phyloP scores from a whole-genome alignment of 2,888 invertebrate genomes.

The Cephus pulcher region DNA sequence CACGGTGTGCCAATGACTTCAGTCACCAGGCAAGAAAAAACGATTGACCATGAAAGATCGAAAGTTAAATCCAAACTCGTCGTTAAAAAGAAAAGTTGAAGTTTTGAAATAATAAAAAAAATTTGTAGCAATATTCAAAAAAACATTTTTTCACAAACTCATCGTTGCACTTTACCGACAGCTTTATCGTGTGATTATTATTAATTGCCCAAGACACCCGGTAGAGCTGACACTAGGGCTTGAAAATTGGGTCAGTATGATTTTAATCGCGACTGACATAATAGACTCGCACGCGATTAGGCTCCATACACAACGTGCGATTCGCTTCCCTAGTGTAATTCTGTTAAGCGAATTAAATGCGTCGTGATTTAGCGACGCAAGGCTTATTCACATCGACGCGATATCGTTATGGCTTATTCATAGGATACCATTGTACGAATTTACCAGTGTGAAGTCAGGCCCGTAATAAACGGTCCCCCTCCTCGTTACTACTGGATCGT shows the following conservation, averaged over 20 bases:
- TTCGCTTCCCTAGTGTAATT: not conserved
- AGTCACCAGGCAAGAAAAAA: not conserved
- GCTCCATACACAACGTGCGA: not conserved
- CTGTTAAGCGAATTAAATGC: not conserved
- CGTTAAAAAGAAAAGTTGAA: not conserved
- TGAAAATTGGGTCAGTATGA: constrained; percentile 4
- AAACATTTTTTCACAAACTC: not conserved
- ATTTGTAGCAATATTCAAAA: not conserved
- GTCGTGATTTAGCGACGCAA: not conserved
- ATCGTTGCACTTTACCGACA: not conserved
- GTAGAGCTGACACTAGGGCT: not conserved
- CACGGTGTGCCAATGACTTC: not conserved
- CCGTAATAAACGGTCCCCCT: not conserved
- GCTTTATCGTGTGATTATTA: not conserved
- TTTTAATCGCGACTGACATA: constrained; percentile 7
- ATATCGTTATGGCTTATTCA: not conserved
- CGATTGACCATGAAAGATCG: not conserved
- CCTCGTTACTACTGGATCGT: not conserved
- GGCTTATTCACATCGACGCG: not conserved
- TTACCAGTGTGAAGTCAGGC: not conserved
- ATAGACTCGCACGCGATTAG: constrained; percentile 5
- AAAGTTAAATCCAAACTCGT: not conserved
- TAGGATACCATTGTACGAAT: not conserved
- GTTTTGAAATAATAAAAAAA: not conserved
- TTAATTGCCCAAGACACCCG: constrained; percentile 1